Conservation (phyloP, 2,113 vertebrate genomes). For the Megaceryle torquata region DNA sequence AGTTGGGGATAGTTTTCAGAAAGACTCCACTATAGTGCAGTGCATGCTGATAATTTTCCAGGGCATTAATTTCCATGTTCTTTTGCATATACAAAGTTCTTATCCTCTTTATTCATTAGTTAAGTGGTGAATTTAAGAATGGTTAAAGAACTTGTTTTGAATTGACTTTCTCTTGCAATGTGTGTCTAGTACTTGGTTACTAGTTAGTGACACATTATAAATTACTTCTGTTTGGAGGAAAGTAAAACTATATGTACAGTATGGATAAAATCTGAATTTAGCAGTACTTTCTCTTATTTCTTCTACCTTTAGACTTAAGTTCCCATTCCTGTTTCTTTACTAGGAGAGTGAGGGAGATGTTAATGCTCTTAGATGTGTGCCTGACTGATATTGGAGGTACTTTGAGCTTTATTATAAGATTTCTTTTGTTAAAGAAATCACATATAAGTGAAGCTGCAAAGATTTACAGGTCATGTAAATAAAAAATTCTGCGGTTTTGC, state of each 20-base stretch:
- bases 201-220: neutral
- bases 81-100: neutral
- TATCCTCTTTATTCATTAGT: neutral
- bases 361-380: neutral
- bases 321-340: neutral
- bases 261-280: neutral
- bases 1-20: neutral
- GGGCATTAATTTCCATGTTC: neutral
- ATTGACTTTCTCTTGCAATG: neutral
- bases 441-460: neutral
- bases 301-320: neutral
- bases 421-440: neutral
- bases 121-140: neutral
- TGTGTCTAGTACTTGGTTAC: neutral
- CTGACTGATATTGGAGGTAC: neutral
- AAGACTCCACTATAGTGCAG: neutral
- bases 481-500: neutral
- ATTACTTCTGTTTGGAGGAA: neutral
- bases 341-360: neutral
- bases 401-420: neutral
- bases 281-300: neutral
- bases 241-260: neutral
- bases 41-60: neutral
- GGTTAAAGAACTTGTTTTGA: neutral
- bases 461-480: neutral